Evolutionary conservation across 1,140 invertebrate genomes (phyloP), one percentile per base, ranked within the genome.

Genomic region (Druon quercuslanigerum): DNA sequence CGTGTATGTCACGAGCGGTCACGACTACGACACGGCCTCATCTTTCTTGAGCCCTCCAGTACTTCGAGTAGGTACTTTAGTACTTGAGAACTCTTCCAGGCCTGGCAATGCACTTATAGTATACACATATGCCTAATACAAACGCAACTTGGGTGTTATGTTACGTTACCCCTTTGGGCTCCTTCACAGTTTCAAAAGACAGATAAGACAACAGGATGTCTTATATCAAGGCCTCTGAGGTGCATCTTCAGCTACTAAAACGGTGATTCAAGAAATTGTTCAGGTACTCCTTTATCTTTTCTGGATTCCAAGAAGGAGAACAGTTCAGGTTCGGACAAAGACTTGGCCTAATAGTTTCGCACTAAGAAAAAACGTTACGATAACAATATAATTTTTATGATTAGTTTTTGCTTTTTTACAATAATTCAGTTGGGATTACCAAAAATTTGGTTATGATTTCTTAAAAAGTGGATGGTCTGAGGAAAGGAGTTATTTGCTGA

Each of bases 1-100:
- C 60, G 33, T 54, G 52, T 54, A 54, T 54, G 52, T 66, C 60
- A 66, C 25, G 60, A 66, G 25, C 33, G 60, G 60, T 66, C 60
- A 66, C 60, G 60, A 66, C 60, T 66, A 33, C 25, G 60, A 66
- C 60, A 66, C 13, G 60, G 60, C 60, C 60, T 66, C 60, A 66
- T 66, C 60, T 66, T 66, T 66, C 60, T 66, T 66, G 16, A 66
- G 60, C 60, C 60, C 60, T 40, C 60, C 60, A 66, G 60, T 66
- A 66, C 60, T 66, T 66, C 7, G 25, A 66, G 60, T 66, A 66
- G 6, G 60, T 40, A 66, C 60, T 66, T 66, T 54, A 54, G 52
- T 54, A 40, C 60, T 66, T 66, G 60, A 66, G 60, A 40, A 66
- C 60, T 66, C 60, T 40, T 66, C 60, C 60, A 66, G 40, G 60